These are phyloP conservation scores for Neopipo cinnamomea DNA, from an alignment of 2,113 vertebrate genomes.

Conservation along the genomic window DNA sequence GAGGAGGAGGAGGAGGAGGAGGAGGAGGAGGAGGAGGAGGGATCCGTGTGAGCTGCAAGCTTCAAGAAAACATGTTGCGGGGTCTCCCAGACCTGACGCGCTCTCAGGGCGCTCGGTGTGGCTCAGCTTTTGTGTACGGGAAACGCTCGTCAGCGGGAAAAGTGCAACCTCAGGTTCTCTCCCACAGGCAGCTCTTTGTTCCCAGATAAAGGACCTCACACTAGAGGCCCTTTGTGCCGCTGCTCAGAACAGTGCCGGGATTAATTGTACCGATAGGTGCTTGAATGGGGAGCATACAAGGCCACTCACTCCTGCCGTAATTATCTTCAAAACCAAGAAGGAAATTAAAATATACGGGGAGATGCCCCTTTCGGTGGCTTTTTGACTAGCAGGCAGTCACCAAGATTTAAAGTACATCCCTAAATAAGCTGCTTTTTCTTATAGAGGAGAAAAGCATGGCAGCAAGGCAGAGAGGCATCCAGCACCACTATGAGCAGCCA, in stretches of 20 bases:
- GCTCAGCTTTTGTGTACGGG: slow-evolving; percentile 58
- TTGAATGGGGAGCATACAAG: slow-evolving; percentile 52
- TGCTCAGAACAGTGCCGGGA: slow-evolving; percentile 55
- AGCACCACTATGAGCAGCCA: rapidly evolving
- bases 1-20: not conserved
- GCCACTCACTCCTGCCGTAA: slow-evolving; percentile 15
- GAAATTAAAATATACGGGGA: slow-evolving; percentile 23
- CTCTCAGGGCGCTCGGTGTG: not conserved
- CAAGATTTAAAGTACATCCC: not conserved
- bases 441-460: not conserved
- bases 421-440: not conserved
- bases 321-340: slow-evolving; percentile 6
- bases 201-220: slow-evolving; percentile 70
- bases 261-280: slow-evolving; percentile 75
- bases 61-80: not conserved
- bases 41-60: not conserved
- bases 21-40: not conserved
- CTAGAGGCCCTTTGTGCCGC: slow-evolving; percentile 72
- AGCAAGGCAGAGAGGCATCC: not conserved
- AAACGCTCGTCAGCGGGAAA: slow-evolving; percentile 71
- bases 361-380: slow-evolving; percentile 15
- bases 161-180: slow-evolving; percentile 73
- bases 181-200: slow-evolving; percentile 75
- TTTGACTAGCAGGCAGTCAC: not conserved
- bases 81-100: not conserved